These are phyloP conservation scores for Clarias gariepinus DNA, from an alignment of 2,113 vertebrate species.

Conservation along the genomic window DNA sequence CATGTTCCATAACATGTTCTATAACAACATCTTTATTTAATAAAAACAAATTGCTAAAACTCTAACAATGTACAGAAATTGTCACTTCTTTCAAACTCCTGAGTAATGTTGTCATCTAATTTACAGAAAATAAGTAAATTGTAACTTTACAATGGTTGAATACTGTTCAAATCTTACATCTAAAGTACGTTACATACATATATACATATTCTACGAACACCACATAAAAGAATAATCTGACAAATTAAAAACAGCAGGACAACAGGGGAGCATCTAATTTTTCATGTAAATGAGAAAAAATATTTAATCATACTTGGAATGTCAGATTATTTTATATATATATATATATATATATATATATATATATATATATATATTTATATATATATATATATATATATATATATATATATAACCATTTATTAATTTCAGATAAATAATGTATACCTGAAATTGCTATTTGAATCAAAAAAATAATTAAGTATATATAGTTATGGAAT, in stretches of 20 bases:
- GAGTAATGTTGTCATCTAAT: constrained; percentile 47
- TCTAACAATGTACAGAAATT: constrained; percentile 40
- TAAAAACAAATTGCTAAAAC: constrained; percentile 31
- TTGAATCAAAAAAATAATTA: background rate
- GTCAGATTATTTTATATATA: constrained; percentile 36
- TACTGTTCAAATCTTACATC: constrained; percentile 24
- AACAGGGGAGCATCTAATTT: constrained; percentile 21
- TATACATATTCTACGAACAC: no score
- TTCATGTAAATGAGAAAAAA: constrained; percentile 27
- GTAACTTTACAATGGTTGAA: constrained; percentile 30
- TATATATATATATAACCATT: background rate
- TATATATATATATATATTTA: no score
- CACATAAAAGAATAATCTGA: constrained; percentile 38
- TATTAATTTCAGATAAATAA: constrained; percentile 5
- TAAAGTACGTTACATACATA: constrained; percentile 8
- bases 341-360: no score
- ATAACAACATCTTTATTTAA: constrained; percentile 46
- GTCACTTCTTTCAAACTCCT: constrained; percentile 44
- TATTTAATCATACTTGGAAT: constrained; percentile 33
- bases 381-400: constrained; percentile 23
- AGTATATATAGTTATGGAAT: background rate
- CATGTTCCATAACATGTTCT: constrained; percentile 34
- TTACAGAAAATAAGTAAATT: constrained; percentile 34
- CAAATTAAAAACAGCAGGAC: constrained; percentile 31
- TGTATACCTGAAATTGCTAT: background rate